Conservation (phyloP, 2,113 vertebrate genomes). For the Misgurnus mizolepis region DNA sequence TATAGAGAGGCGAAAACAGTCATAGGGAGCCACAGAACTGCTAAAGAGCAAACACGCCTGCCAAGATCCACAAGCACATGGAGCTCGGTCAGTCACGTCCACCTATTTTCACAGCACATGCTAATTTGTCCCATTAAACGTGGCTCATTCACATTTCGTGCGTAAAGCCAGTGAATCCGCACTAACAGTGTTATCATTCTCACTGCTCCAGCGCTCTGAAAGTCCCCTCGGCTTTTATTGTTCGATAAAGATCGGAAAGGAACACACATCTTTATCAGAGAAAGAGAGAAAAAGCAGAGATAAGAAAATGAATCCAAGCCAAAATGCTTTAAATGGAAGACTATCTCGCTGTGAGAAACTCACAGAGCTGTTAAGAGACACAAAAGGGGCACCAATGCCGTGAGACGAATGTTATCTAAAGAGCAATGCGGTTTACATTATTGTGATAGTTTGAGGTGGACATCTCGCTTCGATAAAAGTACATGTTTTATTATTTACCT, state of each 20-base stretch:
- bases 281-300: slow-evolving; percentile 26
- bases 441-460: slow-evolving; percentile 36
- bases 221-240: slow-evolving; percentile 25
- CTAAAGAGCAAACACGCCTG: slow-evolving; percentile 11
- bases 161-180: neutral
- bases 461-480: neutral
- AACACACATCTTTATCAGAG: slow-evolving; percentile 19
- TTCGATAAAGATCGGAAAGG: slow-evolving; percentile 46
- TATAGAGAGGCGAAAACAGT: slow-evolving; percentile 18
- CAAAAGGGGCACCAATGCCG: slow-evolving; percentile 9
- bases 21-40: slow-evolving; percentile 23
- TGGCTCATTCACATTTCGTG: slow-evolving; percentile 28
- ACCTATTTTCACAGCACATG: slow-evolving; percentile 39
- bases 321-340: slow-evolving; percentile 40
- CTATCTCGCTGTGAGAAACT: slow-evolving; percentile 34
- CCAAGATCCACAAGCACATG: slow-evolving; percentile 14
- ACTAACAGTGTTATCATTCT: neutral
- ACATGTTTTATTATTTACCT: neutral
- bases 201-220: slow-evolving; percentile 22
- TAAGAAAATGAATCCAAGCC: slow-evolving; percentile 32
- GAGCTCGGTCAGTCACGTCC: slow-evolving; percentile 7
- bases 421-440: slow-evolving; percentile 11
- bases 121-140: slow-evolving; percentile 34
- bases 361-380: slow-evolving; percentile 37
- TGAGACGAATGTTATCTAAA: slow-evolving; percentile 19